Evolutionary conservation across 2,113 vertebrate genomes (phyloP).

Genomic region (Xyrauchen texanus): DNA sequence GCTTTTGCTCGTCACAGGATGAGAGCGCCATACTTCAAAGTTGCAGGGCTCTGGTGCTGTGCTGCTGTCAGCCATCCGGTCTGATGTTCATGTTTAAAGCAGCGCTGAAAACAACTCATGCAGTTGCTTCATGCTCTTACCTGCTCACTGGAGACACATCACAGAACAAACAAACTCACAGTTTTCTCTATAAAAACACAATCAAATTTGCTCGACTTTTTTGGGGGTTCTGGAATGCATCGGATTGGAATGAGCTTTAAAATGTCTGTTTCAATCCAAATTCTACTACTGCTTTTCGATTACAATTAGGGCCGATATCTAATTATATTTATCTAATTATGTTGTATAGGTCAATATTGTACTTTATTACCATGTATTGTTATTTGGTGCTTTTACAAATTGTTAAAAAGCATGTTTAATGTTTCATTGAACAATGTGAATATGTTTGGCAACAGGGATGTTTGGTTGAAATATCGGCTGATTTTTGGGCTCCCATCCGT

Average conservation of each 20-base stretch:
- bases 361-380: too few species aligned
- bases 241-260: background rate
- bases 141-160: conserved; percentile 23
- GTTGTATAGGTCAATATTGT: too few species aligned
- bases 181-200: background rate
- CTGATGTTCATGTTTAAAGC: conserved; percentile 30
- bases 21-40: conserved; percentile 46
- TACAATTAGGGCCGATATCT: too few species aligned
- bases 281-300: background rate
- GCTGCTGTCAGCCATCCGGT: background rate
- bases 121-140: conserved; percentile 8
- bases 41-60: conserved; percentile 21
- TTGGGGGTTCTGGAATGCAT: background rate
- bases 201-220: background rate
- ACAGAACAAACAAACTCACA: conserved; percentile 27
- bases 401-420: too few species aligned
- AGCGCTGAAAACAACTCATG: background rate
- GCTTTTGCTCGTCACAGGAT: conserved; percentile 24
- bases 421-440: too few species aligned
- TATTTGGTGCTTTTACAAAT: too few species aligned
- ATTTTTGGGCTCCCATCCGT: too few species aligned
- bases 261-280: background rate
- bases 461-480: too few species aligned
- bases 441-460: too few species aligned
- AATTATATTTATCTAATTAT: too few species aligned